Evolutionary conservation across 2,888 invertebrate genomes (phyloP).

Genomic region (Stenurella melanura): DNA sequence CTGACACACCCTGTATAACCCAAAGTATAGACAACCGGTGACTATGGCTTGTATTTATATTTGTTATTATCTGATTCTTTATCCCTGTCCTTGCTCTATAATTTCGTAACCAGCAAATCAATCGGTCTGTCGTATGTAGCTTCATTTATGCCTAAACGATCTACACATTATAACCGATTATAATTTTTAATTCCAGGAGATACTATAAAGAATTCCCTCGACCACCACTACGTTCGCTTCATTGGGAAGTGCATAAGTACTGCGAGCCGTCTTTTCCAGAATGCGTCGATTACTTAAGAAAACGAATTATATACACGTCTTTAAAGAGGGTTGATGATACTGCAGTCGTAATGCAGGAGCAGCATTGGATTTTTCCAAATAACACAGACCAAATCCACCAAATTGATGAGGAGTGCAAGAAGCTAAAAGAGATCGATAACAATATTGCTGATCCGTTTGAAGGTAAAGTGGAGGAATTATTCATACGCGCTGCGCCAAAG

Average conservation of each 20-base stretch:
- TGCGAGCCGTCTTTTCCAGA: constrained; percentile 75
- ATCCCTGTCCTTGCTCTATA: too few relatives aligned
- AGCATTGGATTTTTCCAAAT: constrained; percentile 71
- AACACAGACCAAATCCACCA: constrained; percentile 70
- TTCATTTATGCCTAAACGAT: too few relatives aligned
- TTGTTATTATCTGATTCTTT: too few relatives aligned
- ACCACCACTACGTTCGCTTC: constrained; percentile 76
- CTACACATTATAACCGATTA: neutral
- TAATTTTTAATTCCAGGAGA: constrained; percentile 48
- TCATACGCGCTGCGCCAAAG: neutral
- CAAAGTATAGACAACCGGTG: too few relatives aligned
- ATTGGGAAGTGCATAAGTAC: constrained; percentile 78
- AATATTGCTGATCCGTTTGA: constrained; percentile 75
- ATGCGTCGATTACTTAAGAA: constrained; percentile 77
- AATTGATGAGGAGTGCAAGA: constrained; percentile 75
- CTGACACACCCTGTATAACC: too few relatives aligned
- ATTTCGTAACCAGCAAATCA: too few relatives aligned
- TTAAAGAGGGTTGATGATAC: constrained; percentile 74
- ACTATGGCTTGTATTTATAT: too few relatives aligned
- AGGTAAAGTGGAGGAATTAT: constrained; percentile 59
- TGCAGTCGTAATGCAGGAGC: constrained; percentile 72
- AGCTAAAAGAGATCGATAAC: constrained; percentile 72
- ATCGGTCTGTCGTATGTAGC: too few relatives aligned
- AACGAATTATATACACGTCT: constrained; percentile 67
- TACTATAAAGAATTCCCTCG: constrained; percentile 75